Percentiles rank a stretch among this genome's conserved stretches.
phyloP scores from a whole-genome alignment of 2,113 vertebrate genomes.

The Pelodiscus sinensis region DNA sequence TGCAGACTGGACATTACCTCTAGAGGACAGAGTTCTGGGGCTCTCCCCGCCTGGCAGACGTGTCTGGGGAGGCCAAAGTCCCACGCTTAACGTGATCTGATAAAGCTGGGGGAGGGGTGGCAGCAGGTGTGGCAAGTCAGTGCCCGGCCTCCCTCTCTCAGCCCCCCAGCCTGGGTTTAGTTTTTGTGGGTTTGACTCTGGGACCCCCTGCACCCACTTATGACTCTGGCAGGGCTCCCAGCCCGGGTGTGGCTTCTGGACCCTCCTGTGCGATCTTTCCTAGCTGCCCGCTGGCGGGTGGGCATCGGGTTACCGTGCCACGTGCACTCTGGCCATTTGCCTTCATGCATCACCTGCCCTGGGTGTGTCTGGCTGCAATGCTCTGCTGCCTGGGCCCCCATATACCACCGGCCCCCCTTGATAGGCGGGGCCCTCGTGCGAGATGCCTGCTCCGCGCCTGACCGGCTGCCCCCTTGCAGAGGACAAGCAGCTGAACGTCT shows the following conservation, averaged over 20 bases:
- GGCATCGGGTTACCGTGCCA: background rate
- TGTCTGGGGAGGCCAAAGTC: background rate
- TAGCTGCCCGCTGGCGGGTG: background rate
- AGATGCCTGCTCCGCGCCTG: background rate
- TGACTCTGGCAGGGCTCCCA: background rate
- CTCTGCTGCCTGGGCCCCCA: background rate
- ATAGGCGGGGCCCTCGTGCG: too few species aligned
- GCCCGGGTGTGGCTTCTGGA: background rate
- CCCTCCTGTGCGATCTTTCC: background rate
- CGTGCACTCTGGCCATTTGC: background rate
- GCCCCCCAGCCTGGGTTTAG: background rate
- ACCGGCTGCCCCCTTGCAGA: background rate
- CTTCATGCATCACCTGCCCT: background rate
- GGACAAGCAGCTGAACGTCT: conserved; percentile 41
- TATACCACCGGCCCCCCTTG: background rate
- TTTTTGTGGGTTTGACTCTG: background rate
- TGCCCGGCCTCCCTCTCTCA: background rate
- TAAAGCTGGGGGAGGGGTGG: background rate
- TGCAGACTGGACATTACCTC: background rate
- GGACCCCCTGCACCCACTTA: background rate
- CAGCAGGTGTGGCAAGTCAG: background rate
- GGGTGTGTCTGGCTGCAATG: background rate
- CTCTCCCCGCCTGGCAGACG: background rate
- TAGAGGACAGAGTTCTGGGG: background rate
- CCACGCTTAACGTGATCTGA: background rate